Evolutionary conservation across 2,888 invertebrate species (phyloP).

Genomic region (Carabus problematicus): DNA sequence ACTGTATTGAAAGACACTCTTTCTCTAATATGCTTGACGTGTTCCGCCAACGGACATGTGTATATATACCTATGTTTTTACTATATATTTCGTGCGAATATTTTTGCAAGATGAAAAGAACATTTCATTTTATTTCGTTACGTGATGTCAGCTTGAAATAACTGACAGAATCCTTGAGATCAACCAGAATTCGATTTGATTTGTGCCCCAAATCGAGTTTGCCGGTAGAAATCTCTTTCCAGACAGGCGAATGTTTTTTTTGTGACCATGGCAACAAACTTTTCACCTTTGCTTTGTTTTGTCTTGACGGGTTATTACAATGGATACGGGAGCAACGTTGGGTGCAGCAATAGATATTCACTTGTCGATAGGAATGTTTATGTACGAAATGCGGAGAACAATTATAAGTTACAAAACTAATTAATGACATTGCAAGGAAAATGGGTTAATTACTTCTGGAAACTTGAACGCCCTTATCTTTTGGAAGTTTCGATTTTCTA

Average conservation of each 20-base stretch:
- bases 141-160: constrained; percentile 22
- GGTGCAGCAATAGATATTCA: neutral
- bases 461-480: constrained; percentile 18
- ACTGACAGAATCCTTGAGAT: constrained; percentile 31
- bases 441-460: constrained; percentile 32
- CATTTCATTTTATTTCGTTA: constrained; percentile 22
- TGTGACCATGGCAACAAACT: no score
- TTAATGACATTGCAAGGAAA: constrained; percentile 31
- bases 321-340: neutral
- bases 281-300: no score
- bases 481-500: constrained; percentile 30
- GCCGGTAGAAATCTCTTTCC: constrained; percentile 21
- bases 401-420: constrained; percentile 32
- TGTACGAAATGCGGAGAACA: constrained; percentile 25
- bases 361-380: neutral
- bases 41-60: no score
- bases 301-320: no score
- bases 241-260: constrained; percentile 20
- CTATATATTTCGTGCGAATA: no score
- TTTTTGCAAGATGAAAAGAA: no score
- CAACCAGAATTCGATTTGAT: constrained; percentile 36
- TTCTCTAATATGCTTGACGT: no score
- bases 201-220: constrained; percentile 31
- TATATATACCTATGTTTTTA: no score
- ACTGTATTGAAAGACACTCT: no score